phyloP scores from a whole-genome alignment of 1,140 invertebrate species.

The Notospermus geniculatus region DNA sequence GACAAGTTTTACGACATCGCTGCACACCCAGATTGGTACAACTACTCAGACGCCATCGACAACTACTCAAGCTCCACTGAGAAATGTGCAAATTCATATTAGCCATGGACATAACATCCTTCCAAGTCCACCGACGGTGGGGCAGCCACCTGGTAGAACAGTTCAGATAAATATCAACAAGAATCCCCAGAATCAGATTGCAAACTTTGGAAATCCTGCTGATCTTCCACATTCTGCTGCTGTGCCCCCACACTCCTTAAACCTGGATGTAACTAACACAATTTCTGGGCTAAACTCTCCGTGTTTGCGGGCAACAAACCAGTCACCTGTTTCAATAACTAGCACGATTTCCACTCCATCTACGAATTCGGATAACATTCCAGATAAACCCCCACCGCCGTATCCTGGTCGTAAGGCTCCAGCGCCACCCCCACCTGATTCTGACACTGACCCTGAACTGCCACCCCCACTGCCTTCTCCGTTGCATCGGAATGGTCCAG shows the following conservation, averaged over 20 bases:
- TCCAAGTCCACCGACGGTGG: constrained; percentile 24
- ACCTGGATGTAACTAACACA: no score
- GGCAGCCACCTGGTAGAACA: constrained; percentile 13
- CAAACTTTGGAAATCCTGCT: no score
- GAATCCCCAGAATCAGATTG: no score
- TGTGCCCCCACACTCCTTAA: no score
- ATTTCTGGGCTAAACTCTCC: constrained; percentile 49
- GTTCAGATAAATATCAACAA: no score
- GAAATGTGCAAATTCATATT: constrained; percentile 46
- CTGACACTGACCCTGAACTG: constrained; percentile 39
- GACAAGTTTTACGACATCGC: constrained; percentile 1
- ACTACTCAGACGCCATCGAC: neutral
- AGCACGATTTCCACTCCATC: constrained; percentile 49
- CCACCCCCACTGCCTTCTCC: constrained; percentile 48
- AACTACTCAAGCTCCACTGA: constrained; percentile 12
- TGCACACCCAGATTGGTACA: constrained; percentile 17
- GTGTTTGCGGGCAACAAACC: constrained; percentile 42
- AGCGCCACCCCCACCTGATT: constrained; percentile 14
- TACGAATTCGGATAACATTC: constrained; percentile 47
- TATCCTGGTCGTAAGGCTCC: constrained; percentile 34
- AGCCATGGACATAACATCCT: constrained; percentile 13
- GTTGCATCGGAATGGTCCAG: constrained; percentile 7
- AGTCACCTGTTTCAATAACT: constrained; percentile 48
- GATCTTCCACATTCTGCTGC: no score
- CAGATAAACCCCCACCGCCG: constrained; percentile 51